Evolutionary conservation across 2,888 invertebrate genomes (phyloP).

Genomic region (Macrophya annulata): DNA sequence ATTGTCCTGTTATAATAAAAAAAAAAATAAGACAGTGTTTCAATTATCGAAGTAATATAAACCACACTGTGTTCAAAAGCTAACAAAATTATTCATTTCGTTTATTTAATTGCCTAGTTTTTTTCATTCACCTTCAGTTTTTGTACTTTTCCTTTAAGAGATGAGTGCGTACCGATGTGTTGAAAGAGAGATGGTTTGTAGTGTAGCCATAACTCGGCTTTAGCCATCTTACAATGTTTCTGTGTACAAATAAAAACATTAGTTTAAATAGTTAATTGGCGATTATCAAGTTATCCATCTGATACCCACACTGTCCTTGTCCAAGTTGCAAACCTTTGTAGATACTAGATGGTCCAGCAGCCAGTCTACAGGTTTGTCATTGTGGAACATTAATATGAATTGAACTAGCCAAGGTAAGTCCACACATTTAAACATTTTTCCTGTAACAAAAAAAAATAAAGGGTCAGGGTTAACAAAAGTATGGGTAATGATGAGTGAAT

Average conservation of each 20-base stretch:
- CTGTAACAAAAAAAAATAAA: slow-evolving; percentile 79
- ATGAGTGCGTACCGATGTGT: slow-evolving; percentile 97
- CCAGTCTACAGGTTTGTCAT: slow-evolving; percentile 99
- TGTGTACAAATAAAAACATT: slow-evolving; percentile 77
- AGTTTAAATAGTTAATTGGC: background rate
- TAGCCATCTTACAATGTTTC: slow-evolving; percentile 91
- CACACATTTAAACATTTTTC: slow-evolving; percentile 94
- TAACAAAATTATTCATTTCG: slow-evolving; percentile 20
- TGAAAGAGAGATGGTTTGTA: slow-evolving; percentile 96
- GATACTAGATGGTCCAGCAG: slow-evolving; percentile 93
- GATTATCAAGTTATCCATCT: background rate
- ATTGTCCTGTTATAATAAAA: slow-evolving; percentile 85
- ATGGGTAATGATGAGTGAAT: background rate
- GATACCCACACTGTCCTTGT: slow-evolving; percentile 86
- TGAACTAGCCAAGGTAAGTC: slow-evolving; percentile 93
- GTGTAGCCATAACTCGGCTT: slow-evolving; percentile 90
- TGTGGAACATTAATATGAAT: slow-evolving; percentile 97
- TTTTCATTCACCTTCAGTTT: slow-evolving; percentile 90
- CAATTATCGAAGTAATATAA: background rate
- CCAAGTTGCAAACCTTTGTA: slow-evolving; percentile 93
- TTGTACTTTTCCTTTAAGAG: slow-evolving; percentile 97
- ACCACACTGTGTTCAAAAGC: background rate
- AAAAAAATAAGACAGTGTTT: slow-evolving; percentile 22
- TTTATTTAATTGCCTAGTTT: background rate
- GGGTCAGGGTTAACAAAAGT: slow-evolving; percentile 14